Evolutionary conservation across 1,140 invertebrate species (phyloP).

Genomic region (Hylyphantes graminicola): DNA sequence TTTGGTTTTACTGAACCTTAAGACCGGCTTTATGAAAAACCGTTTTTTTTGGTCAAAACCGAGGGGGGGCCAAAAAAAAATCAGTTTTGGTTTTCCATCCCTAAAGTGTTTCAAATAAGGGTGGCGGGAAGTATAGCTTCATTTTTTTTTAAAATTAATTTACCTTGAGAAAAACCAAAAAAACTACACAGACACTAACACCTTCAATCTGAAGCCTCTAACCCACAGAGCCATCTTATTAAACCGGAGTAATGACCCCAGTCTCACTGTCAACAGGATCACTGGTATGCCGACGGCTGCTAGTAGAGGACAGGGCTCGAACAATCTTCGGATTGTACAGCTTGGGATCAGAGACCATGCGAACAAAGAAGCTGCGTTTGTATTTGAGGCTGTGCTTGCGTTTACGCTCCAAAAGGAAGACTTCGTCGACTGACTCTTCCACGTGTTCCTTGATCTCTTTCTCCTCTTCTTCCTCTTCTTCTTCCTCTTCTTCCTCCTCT

Average conservation of each 20-base stretch:
- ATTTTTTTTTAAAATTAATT: too few species aligned
- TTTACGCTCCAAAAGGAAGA: constrained; percentile 70
- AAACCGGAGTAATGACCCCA: constrained; percentile 60
- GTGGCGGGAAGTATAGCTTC: too few species aligned
- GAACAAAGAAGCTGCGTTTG: constrained; percentile 93
- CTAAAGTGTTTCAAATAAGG: too few species aligned
- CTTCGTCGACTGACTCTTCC: constrained; percentile 66
- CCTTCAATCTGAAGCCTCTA: constrained; percentile 10
- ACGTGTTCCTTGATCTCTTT: constrained; percentile 50
- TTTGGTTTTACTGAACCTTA: too few species aligned
- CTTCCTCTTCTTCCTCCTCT: constrained; percentile 59
- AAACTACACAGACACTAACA: background rate
- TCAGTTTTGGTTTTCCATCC: too few species aligned
- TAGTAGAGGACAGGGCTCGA: constrained; percentile 61
- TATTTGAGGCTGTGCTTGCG: constrained; percentile 79
- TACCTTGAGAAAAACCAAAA: too few species aligned
- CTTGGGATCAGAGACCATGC: constrained; percentile 95
- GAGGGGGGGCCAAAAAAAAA: too few species aligned
- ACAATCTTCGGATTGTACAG: constrained; percentile 86
- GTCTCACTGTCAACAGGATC: constrained; percentile 61
- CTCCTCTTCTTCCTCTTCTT: constrained; percentile 65
- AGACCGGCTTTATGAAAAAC: too few species aligned
- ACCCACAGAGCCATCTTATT: constrained; percentile 6
- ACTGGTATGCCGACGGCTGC: constrained; percentile 60
- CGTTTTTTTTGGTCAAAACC: too few species aligned